A percentile compares a stretch with the other conserved stretches of the same genome.
Conservation (phyloP, 2,888 invertebrate genomes). For the Dryadula phaetusa region DNA sequence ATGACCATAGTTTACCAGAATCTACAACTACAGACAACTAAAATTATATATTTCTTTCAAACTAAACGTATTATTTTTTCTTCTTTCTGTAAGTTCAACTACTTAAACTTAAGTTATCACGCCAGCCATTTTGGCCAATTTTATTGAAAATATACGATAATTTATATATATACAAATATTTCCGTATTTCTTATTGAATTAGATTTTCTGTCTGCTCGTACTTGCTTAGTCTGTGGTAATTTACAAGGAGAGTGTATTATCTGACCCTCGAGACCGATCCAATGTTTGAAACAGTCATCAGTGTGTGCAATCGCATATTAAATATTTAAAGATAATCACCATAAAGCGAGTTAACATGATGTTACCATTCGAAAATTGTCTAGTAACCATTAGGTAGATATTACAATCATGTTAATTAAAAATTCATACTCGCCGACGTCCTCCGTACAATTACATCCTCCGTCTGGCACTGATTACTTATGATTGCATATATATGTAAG, state of each 20-base stretch:
- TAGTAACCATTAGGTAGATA: constrained; percentile 40
- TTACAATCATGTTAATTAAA: constrained; percentile 36
- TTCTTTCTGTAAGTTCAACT: too few relatives aligned
- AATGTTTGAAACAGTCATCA: constrained; percentile 10
- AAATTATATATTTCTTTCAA: too few relatives aligned
- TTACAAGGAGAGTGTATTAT: constrained; percentile 13
- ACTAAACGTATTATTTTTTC: too few relatives aligned
- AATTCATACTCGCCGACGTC: constrained; percentile 5
- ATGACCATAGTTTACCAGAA: too few relatives aligned
- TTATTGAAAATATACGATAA: too few relatives aligned
- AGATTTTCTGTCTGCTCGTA: background rate
- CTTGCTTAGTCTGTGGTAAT: background rate
- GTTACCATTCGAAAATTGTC: constrained; percentile 41
- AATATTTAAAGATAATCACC: constrained; percentile 60
- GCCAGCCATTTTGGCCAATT: too few relatives aligned
- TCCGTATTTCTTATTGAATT: background rate
- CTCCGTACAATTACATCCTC: constrained; percentile 3
- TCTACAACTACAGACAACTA: too few relatives aligned
- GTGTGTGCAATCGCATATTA: constrained; percentile 41
- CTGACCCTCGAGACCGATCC: constrained; percentile 10
- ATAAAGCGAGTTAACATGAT: constrained; percentile 49
- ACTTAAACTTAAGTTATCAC: too few relatives aligned
- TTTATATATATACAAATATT: too few relatives aligned
- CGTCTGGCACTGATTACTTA: background rate
- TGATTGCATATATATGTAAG: background rate